These are phyloP conservation scores for Sminthurinus aureus DNA, from an alignment of 2,888 invertebrate species.

Conservation along the genomic window DNA sequence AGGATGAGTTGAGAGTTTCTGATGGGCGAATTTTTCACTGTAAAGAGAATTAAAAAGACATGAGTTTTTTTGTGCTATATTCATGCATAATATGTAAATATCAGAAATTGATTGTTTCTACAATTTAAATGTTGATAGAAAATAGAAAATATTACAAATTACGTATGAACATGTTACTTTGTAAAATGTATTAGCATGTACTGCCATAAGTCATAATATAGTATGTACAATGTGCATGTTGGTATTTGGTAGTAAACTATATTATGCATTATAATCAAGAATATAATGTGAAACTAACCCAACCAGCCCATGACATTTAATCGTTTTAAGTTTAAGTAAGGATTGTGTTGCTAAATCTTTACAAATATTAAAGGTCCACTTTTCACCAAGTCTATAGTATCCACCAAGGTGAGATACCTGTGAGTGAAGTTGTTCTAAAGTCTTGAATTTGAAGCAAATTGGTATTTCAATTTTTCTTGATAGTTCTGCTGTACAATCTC, in stretches of 20 bases:
- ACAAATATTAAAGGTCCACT: slow-evolving; percentile 91
- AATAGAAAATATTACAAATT: no score
- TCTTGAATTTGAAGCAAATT: slow-evolving; percentile 75
- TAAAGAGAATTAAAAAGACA: neutral
- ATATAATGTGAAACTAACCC: slow-evolving; percentile 70
- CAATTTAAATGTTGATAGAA: no score
- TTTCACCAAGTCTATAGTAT: slow-evolving; percentile 84
- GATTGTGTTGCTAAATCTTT: slow-evolving; percentile 82
- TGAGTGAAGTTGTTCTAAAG: slow-evolving; percentile 73
- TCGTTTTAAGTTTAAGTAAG: slow-evolving; percentile 73
- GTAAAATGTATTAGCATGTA: no score
- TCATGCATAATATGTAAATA: neutral
- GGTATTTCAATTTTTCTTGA: slow-evolving; percentile 80
- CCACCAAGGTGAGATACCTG: slow-evolving; percentile 85
- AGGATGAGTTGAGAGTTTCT: slow-evolving; percentile 81
- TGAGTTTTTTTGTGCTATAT: neutral
- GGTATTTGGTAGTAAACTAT: no score
- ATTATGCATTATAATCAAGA: neutral
- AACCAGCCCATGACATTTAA: slow-evolving; percentile 89
- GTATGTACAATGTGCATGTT: no score
- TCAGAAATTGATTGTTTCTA: neutral
- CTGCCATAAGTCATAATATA: no score
- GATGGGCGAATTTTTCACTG: slow-evolving; percentile 83
- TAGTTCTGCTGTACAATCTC: slow-evolving; percentile 76
- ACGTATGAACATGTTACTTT: no score